A percentile compares a stretch with the other conserved stretches of the same genome.
phyloP scores from a whole-genome alignment of 2,113 vertebrate genomes.

The Zosterops japonicus region DNA sequence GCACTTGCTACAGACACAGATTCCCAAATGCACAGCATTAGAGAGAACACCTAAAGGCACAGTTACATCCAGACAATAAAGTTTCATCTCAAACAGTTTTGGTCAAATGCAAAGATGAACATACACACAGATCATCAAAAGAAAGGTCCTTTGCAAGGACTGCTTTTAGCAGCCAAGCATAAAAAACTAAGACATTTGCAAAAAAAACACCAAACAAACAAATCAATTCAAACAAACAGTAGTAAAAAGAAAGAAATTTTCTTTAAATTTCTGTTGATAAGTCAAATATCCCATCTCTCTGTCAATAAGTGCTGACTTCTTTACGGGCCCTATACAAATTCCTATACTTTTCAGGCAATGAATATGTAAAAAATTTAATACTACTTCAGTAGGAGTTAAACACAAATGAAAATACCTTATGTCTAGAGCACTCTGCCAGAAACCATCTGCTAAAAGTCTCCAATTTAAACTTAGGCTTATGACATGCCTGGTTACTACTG shows the following conservation, averaged over 20 bases:
- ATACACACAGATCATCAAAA: neutral
- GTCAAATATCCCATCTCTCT: neutral
- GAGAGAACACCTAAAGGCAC: neutral
- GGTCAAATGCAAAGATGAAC: neutral
- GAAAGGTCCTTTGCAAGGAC: neutral
- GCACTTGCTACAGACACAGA: neutral
- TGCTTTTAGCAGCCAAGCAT: neutral
- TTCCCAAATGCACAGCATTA: neutral
- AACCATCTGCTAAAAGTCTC: constrained; percentile 33
- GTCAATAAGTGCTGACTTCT: neutral
- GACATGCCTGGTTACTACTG: constrained; percentile 5
- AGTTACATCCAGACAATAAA: neutral
- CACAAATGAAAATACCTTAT: constrained; percentile 28
- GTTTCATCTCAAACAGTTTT: neutral
- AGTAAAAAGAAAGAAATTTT: neutral
- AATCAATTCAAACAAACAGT: neutral
- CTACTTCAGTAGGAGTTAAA: neutral
- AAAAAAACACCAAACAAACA: neutral
- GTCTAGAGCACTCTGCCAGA: neutral
- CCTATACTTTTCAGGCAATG: neutral
- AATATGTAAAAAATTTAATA: neutral
- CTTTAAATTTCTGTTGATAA: neutral
- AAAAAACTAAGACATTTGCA: neutral
- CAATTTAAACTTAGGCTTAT: neutral
- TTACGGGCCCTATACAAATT: neutral